These are phyloP conservation scores for Ammodramus savannarum DNA, from an alignment of 2,113 vertebrate species.

Conservation along the genomic window DNA sequence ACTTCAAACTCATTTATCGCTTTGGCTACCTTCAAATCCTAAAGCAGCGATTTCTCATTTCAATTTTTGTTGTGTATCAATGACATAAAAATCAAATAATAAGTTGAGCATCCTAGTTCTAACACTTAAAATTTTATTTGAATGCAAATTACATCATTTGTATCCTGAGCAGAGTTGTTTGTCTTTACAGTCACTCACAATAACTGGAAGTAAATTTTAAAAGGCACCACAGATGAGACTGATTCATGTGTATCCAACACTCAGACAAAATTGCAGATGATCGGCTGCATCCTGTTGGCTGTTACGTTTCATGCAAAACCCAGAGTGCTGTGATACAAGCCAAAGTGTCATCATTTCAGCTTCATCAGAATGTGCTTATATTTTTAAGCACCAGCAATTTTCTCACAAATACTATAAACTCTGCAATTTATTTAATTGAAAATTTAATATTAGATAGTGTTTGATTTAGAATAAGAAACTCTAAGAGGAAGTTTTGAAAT, in stretches of 20 bases:
- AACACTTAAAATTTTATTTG: slow-evolving; percentile 16
- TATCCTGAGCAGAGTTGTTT: background rate
- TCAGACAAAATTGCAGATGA: background rate
- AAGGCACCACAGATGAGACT: background rate
- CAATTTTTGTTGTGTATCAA: background rate
- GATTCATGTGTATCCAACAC: slow-evolving; percentile 8
- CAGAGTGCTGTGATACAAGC: background rate
- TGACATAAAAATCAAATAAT: slow-evolving; percentile 9
- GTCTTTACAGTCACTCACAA: background rate
- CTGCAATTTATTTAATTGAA: slow-evolving; percentile 24
- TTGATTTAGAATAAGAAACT: background rate
- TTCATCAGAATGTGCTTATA: background rate
- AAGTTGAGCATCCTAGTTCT: background rate
- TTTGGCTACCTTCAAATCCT: background rate
- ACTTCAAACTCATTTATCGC: background rate
- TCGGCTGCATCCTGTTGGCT: slow-evolving; percentile 11
- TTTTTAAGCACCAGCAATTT: slow-evolving; percentile 13
- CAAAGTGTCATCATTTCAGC: background rate
- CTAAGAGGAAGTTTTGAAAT: background rate
- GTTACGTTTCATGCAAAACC: background rate
- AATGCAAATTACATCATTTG: slow-evolving; percentile 39
- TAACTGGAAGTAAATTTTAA: background rate
- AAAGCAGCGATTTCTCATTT: background rate
- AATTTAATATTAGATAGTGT: background rate
- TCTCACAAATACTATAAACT: background rate